Evolutionary conservation across 2,888 invertebrate species (phyloP).

Genomic region (Fragum whitleyi): DNA sequence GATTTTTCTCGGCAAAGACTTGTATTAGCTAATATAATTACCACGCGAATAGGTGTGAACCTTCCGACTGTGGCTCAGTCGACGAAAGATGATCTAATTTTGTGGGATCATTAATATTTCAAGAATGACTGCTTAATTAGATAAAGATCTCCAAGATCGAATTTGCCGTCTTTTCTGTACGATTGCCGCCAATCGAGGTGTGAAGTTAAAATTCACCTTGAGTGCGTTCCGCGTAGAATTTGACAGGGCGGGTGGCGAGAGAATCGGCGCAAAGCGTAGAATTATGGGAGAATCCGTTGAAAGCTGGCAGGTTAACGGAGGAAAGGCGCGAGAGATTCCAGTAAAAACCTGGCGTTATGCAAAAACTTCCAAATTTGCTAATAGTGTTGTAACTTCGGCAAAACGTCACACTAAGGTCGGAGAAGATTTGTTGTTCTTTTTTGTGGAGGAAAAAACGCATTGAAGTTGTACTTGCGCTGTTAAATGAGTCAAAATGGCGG

Average conservation of each 20-base stretch:
- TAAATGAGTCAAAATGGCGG: slow-evolving; percentile 29
- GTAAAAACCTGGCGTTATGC: slow-evolving; percentile 47
- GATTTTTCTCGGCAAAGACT: slow-evolving; percentile 48
- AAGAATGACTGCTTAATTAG: slow-evolving; percentile 73
- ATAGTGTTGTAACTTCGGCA: slow-evolving; percentile 53
- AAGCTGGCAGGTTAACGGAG: slow-evolving; percentile 59
- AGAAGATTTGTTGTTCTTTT: slow-evolving; percentile 58
- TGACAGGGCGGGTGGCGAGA: slow-evolving; percentile 70
- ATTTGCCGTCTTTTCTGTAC: slow-evolving; percentile 68
- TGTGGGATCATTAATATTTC: slow-evolving; percentile 75
- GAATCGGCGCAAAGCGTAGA: slow-evolving; percentile 61
- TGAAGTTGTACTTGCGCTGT: slow-evolving; percentile 10
- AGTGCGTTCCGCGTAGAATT: slow-evolving; percentile 70
- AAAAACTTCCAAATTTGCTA: slow-evolving; percentile 63
- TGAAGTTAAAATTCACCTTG: slow-evolving; percentile 77
- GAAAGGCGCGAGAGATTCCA: slow-evolving; percentile 60
- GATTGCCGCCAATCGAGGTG: slow-evolving; percentile 68
- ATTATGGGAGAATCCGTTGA: slow-evolving; percentile 59
- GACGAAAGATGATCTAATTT: slow-evolving; percentile 74
- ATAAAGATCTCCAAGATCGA: slow-evolving; percentile 70
- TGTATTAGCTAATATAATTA: slow-evolving; percentile 74
- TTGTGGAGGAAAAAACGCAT: slow-evolving; percentile 39
- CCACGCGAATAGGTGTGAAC: slow-evolving; percentile 71
- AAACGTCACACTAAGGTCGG: slow-evolving; percentile 52
- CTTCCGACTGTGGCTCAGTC: slow-evolving; percentile 71